Percentiles rank a stretch among this genome's conserved stretches.
These are phyloP conservation scores for Sialia sialis DNA, from an alignment of 2,113 vertebrate species.

Conservation along the genomic window DNA sequence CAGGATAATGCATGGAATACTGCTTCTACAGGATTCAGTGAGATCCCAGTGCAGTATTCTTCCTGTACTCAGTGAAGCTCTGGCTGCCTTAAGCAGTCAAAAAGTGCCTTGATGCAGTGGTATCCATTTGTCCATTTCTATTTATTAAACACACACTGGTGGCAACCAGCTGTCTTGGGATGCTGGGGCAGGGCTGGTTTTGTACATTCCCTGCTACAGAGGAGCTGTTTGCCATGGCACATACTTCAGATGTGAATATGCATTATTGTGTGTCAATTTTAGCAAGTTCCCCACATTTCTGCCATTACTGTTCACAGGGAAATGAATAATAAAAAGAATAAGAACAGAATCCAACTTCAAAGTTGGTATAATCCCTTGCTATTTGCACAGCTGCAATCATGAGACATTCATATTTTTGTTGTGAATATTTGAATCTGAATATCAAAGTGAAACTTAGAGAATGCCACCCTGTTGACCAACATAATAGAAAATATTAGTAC, in stretches of 20 bases:
- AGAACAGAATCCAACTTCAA: not conserved
- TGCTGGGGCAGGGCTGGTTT: not conserved
- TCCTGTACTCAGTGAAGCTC: not conserved
- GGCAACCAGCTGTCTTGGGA: not conserved
- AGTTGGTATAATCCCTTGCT: conserved; percentile 45
- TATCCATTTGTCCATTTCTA: not conserved
- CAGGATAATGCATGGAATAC: not conserved
- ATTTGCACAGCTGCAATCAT: conserved; percentile 63
- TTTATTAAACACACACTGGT: not conserved
- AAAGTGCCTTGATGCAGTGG: not conserved
- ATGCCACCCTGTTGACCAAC: conserved; percentile 58
- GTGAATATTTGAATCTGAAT: conserved; percentile 59
- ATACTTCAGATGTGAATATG: not conserved
- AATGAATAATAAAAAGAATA: conserved; percentile 25
- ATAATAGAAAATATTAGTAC: conserved; percentile 63
- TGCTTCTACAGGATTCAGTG: not conserved
- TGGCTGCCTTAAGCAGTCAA: not conserved
- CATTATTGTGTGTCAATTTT: not conserved
- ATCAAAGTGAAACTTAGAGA: conserved; percentile 46
- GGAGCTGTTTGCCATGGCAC: not conserved
- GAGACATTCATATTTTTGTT: conserved; percentile 62
- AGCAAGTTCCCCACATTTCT: not conserved
- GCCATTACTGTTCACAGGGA: not conserved
- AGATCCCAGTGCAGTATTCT: not conserved
- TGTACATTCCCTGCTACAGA: not conserved